phyloP scores from a whole-genome alignment of 2,888 invertebrate species.

The Eueremaeus valkanovi region DNA sequence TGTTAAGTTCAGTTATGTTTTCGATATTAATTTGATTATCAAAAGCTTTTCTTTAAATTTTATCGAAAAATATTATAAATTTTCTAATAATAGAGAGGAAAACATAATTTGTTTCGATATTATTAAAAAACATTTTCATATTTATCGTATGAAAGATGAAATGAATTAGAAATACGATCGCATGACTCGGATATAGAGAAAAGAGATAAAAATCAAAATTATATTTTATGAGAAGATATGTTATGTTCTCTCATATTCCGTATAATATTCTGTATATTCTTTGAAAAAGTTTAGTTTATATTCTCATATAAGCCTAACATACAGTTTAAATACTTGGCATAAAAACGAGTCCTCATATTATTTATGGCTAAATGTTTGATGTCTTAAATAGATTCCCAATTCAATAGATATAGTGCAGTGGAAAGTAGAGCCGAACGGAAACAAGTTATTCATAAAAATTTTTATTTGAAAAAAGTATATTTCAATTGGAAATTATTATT shows the following conservation, averaged over 20 bases:
- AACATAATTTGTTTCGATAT: background rate
- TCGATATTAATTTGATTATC: too few relatives aligned
- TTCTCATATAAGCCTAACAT: background rate
- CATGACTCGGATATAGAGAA: background rate
- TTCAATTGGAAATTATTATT: background rate
- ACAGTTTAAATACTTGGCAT: too few relatives aligned
- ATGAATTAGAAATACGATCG: slow-evolving; percentile 8
- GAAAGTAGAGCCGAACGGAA: background rate
- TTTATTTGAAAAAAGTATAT: too few relatives aligned
- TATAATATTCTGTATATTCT: background rate
- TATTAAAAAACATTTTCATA: background rate
- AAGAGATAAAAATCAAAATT: background rate
- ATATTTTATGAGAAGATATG: background rate
- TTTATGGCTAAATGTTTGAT: background rate
- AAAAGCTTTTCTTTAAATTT: too few relatives aligned
- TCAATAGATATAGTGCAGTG: background rate
- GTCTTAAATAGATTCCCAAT: background rate
- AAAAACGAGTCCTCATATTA: background rate
- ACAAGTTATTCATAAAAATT: background rate
- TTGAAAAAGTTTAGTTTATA: background rate
- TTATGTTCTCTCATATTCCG: background rate
- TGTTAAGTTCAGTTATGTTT: too few relatives aligned
- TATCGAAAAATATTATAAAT: too few relatives aligned
- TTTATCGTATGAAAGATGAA: background rate
- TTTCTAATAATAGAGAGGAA: too few relatives aligned